These are phyloP conservation scores for Hemistola chrysoprasaria DNA, from an alignment of 2,888 invertebrate genomes.

Conservation along the genomic window DNA sequence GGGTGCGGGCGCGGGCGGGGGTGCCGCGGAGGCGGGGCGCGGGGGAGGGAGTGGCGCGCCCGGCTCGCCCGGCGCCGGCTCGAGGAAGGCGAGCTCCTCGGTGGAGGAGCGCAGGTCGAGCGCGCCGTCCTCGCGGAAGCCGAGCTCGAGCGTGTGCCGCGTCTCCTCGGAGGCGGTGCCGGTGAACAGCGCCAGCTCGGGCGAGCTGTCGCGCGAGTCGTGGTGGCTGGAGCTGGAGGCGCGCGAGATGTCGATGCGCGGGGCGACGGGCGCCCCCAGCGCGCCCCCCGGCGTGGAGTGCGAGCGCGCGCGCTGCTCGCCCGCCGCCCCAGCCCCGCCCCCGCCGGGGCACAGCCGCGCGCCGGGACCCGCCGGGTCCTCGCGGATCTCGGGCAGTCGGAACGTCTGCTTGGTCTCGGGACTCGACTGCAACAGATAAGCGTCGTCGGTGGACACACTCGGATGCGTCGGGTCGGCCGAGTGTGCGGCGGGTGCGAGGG, in stretches of 20 bases:
- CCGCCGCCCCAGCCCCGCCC: constrained; percentile 43
- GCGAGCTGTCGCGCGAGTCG: constrained; percentile 92
- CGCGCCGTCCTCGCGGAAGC: constrained; percentile 90
- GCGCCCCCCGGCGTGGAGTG: constrained; percentile 62
- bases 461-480: neutral
- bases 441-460: constrained; percentile 4
- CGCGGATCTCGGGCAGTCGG: constrained; percentile 72
- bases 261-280: constrained; percentile 86
- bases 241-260: constrained; percentile 94
- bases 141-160: constrained; percentile 66
- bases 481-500: constrained; percentile 43
- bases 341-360: constrained; percentile 38
- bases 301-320: constrained; percentile 66
- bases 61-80: constrained; percentile 64
- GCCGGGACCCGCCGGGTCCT: constrained; percentile 57
- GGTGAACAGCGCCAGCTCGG: constrained; percentile 91
- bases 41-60: constrained; percentile 48
- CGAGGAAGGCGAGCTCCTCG: constrained; percentile 93
- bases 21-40: constrained; percentile 41
- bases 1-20: constrained; percentile 32
- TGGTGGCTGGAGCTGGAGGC: constrained; percentile 95
- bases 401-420: constrained; percentile 81
- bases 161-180: constrained; percentile 53
- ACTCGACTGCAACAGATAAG: constrained; percentile 71
- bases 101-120: constrained; percentile 93